Evolutionary conservation across 2,888 invertebrate genomes (phyloP).

Genomic region (Mythimna ferrago): DNA sequence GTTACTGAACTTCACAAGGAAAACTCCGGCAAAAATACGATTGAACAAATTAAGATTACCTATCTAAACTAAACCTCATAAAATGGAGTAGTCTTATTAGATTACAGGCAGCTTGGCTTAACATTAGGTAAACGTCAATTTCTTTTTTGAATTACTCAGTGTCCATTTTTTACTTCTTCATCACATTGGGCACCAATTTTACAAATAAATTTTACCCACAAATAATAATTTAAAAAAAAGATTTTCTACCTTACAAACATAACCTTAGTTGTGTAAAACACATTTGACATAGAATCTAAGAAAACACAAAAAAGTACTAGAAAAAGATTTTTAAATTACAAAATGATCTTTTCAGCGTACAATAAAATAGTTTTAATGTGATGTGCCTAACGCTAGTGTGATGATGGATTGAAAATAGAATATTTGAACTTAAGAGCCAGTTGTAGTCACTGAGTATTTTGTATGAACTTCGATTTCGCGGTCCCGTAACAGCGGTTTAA

Average conservation of each 20-base stretch:
- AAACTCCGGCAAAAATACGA: too few relatives aligned
- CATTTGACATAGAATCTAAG: not conserved
- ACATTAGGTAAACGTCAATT: too few relatives aligned
- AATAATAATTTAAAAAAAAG: not conserved
- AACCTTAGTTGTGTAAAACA: not conserved
- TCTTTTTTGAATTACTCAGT: not conserved
- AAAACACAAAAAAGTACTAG: not conserved
- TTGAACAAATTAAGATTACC: too few relatives aligned
- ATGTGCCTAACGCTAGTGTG: not conserved
- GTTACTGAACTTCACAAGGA: too few relatives aligned
- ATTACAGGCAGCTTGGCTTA: not conserved
- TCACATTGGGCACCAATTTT: not conserved
- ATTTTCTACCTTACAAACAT: not conserved
- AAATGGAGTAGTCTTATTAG: not conserved
- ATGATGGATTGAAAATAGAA: slow-evolving; percentile 16
- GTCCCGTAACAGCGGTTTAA: too few relatives aligned
- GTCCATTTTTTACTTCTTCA: not conserved
- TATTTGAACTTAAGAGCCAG: slow-evolving; percentile 18
- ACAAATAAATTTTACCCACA: not conserved
- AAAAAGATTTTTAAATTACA: not conserved
- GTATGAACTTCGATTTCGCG: too few relatives aligned
- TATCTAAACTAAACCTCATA: not conserved
- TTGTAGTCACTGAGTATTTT: too few relatives aligned
- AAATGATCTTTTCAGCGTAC: not conserved
- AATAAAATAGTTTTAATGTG: slow-evolving; percentile 9